phyloP scores from a whole-genome alignment of 1,140 invertebrate species.

The Monomorium pharaonis region DNA sequence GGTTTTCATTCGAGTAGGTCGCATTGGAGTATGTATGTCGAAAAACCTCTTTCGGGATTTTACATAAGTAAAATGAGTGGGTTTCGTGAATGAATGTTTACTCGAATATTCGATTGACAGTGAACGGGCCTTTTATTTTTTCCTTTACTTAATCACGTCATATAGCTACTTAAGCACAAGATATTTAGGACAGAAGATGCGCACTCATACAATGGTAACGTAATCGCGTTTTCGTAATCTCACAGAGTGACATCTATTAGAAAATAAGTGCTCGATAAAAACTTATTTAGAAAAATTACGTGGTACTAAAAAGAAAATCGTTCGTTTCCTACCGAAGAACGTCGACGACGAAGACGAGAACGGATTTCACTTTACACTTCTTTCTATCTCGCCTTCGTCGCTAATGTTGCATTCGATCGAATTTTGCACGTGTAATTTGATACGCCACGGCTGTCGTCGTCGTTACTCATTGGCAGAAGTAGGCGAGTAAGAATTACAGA shows the following conservation, averaged over 20 bases:
- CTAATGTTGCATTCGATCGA: constrained; percentile 3
- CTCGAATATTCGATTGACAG: constrained; percentile 13
- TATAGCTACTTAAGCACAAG: constrained; percentile 13
- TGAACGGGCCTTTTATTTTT: constrained; percentile 34
- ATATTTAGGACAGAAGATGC: not conserved
- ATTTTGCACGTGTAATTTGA: constrained; percentile 1
- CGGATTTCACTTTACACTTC: not conserved
- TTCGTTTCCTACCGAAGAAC: not conserved
- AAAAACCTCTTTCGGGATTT: not conserved
- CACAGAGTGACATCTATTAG: constrained; percentile 10
- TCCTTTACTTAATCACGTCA: constrained; percentile 24
- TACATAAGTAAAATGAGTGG: constrained; percentile 7
- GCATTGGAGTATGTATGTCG: not conserved
- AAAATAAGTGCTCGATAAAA: constrained; percentile 43
- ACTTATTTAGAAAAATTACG: constrained; percentile 51
- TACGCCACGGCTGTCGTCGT: not conserved
- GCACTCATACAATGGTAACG: constrained; percentile 5
- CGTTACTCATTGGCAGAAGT: constrained; percentile 9
- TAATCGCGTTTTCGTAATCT: constrained; percentile 21
- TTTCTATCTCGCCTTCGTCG: not conserved
- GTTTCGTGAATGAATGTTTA: constrained; percentile 29
- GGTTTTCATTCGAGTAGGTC: not conserved
- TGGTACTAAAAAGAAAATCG: constrained; percentile 29
- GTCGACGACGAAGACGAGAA: not conserved
- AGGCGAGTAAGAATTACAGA: not conserved